Evolutionary conservation across 2,113 vertebrate genomes (phyloP).

Genomic region (Vidua chalybeata): DNA sequence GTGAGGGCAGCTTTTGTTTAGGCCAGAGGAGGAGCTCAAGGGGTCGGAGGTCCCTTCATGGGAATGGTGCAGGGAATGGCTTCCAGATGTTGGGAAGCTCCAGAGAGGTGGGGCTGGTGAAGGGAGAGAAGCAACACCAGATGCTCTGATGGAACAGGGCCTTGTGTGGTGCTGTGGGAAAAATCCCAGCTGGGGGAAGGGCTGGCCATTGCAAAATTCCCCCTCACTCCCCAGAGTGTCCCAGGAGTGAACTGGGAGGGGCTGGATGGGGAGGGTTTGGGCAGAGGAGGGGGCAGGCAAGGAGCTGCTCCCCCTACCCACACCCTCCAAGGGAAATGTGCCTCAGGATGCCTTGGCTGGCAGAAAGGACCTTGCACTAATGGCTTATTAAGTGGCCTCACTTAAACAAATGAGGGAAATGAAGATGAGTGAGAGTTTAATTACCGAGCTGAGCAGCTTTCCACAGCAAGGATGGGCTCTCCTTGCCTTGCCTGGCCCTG

Average conservation of each 20-base stretch:
- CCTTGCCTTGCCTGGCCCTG: neutral
- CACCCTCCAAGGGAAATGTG: neutral
- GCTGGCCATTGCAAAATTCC: neutral
- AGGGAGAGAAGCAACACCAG: neutral
- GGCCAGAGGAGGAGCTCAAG: neutral
- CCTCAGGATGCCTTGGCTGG: neutral
- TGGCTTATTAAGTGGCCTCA: constrained; percentile 49
- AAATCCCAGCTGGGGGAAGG: neutral
- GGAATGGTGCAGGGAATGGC: neutral
- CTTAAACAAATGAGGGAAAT: constrained; percentile 44
- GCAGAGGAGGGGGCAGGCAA: neutral
- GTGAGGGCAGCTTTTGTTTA: neutral
- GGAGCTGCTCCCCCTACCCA: neutral
- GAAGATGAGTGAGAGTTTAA: constrained; percentile 64
- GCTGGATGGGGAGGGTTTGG: neutral
- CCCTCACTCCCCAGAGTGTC: neutral
- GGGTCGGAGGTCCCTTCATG: neutral
- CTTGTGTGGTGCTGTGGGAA: neutral
- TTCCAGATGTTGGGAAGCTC: constrained; percentile 12
- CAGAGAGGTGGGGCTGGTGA: neutral
- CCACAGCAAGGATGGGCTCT: rapidly evolving
- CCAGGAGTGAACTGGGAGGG: neutral
- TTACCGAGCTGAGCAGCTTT: neutral
- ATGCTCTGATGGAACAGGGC: neutral
- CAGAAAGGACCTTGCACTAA: neutral